phyloP scores from a whole-genome alignment of 1,140 invertebrate genomes.

The Amphibalanus amphitrite region DNA sequence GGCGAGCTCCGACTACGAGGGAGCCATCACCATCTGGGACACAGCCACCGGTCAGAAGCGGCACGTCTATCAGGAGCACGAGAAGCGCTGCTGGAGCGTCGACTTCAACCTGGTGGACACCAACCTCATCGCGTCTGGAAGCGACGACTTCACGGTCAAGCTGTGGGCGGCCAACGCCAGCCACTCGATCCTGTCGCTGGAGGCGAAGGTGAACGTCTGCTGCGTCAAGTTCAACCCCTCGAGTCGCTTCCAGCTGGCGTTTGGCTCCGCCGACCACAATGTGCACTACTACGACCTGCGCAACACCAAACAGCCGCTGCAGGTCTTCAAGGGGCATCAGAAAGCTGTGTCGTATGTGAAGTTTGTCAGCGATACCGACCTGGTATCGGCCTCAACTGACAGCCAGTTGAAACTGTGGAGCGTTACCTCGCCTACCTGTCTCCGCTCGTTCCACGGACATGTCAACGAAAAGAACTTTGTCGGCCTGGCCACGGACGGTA shows the following conservation, averaged over 20 bases:
- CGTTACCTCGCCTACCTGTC: constrained; percentile 56
- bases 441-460: constrained; percentile 80
- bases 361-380: constrained; percentile 71
- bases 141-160: constrained; percentile 87
- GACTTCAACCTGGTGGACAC: constrained; percentile 90
- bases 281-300: constrained; percentile 92
- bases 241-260: constrained; percentile 68
- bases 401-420: constrained; percentile 88
- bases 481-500: constrained; percentile 83
- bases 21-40: constrained; percentile 86
- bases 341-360: constrained; percentile 95
- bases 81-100: constrained; percentile 91
- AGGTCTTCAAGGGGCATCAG: constrained; percentile 74
- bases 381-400: constrained; percentile 90
- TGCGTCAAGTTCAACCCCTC: constrained; percentile 91
- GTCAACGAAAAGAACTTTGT: constrained; percentile 96
- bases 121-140: constrained; percentile 76
- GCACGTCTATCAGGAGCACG: constrained; percentile 70
- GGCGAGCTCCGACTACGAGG: constrained; percentile 90
- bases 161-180: constrained; percentile 78
- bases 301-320: constrained; percentile 61
- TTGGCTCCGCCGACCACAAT: constrained; percentile 90
- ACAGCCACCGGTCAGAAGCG: constrained; percentile 51
- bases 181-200: constrained; percentile 67
- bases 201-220: constrained; percentile 87